Evolutionary conservation across 2,113 vertebrate genomes (phyloP).

Genomic region (Elephantulus edwardii): DNA sequence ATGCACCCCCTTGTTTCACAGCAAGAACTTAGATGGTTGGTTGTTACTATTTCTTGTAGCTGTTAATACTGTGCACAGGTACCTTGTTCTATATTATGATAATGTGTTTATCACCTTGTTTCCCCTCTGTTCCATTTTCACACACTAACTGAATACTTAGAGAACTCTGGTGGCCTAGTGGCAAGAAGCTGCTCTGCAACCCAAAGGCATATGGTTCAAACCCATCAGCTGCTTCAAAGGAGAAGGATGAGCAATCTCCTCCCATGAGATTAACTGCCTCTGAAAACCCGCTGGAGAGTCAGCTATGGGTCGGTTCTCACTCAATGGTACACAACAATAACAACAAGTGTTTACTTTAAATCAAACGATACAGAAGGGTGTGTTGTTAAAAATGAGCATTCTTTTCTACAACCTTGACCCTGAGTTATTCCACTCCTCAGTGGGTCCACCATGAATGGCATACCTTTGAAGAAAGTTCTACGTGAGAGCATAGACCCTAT

Average conservation of each 20-base stretch:
- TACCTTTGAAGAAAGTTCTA: neutral
- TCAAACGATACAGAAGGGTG: neutral
- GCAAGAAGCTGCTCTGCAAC: too few relatives aligned
- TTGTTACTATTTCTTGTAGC: neutral
- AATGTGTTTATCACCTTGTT: neutral
- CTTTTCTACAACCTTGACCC: neutral
- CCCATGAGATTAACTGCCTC: too few relatives aligned
- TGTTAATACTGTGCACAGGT: neutral
- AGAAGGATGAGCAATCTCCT: too few relatives aligned
- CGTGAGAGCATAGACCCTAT: neutral
- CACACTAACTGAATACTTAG: too few relatives aligned
- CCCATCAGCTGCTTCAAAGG: too few relatives aligned
- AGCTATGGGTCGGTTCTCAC: too few relatives aligned
- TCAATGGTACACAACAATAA: too few relatives aligned
- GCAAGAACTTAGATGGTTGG: neutral
- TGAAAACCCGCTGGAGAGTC: too few relatives aligned
- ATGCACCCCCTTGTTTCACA: neutral
- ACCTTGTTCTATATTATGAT: neutral
- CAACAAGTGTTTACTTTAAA: too few relatives aligned
- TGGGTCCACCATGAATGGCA: neutral
- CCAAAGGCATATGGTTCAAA: too few relatives aligned
- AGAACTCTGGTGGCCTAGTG: too few relatives aligned
- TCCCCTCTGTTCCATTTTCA: too few relatives aligned
- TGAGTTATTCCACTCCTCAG: neutral
- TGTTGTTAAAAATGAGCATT: neutral